A percentile compares a stretch with the other conserved stretches of the same genome.
phyloP scores from a whole-genome alignment of 2,888 invertebrate genomes.

The Drosophila demipolita region DNA sequence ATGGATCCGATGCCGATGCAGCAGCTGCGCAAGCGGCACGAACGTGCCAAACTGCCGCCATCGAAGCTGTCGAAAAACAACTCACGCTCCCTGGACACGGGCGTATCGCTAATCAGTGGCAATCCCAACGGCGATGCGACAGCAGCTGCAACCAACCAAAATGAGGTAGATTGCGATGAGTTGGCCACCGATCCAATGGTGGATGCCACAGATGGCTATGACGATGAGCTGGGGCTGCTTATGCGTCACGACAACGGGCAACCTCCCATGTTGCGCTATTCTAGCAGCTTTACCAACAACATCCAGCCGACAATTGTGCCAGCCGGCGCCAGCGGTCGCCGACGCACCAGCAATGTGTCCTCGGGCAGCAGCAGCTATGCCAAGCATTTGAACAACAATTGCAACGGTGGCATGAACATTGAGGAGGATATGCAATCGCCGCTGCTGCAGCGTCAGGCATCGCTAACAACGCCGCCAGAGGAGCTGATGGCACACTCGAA shows the following conservation, averaged over 20 bases:
- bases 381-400: constrained; percentile 85
- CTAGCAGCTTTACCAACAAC: constrained; percentile 60
- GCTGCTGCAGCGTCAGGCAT: constrained; percentile 83
- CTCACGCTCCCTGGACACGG: constrained; percentile 84
- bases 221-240: constrained; percentile 78
- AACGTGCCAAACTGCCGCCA: constrained; percentile 75
- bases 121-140: constrained; percentile 69
- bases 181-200: constrained; percentile 59
- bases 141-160: constrained; percentile 29
- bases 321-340: constrained; percentile 54
- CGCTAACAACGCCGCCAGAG: constrained; percentile 83
- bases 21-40: constrained; percentile 76
- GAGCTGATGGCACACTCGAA: constrained; percentile 87
- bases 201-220: constrained; percentile 75
- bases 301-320: constrained; percentile 73
- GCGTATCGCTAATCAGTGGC: constrained; percentile 76
- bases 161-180: constrained; percentile 52
- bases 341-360: constrained; percentile 65
- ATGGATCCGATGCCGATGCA: constrained; percentile 88
- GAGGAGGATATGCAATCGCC: constrained; percentile 84
- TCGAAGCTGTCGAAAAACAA: constrained; percentile 83
- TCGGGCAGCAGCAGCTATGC: constrained; percentile 52
- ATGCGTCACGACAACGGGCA: constrained; percentile 81
- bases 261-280: constrained; percentile 60
- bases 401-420: constrained; percentile 84